Percentiles rank a stretch among this genome's conserved stretches.
These are phyloP conservation scores for Anastrepha ludens DNA, from an alignment of 1,140 invertebrate species.

Conservation along the genomic window DNA sequence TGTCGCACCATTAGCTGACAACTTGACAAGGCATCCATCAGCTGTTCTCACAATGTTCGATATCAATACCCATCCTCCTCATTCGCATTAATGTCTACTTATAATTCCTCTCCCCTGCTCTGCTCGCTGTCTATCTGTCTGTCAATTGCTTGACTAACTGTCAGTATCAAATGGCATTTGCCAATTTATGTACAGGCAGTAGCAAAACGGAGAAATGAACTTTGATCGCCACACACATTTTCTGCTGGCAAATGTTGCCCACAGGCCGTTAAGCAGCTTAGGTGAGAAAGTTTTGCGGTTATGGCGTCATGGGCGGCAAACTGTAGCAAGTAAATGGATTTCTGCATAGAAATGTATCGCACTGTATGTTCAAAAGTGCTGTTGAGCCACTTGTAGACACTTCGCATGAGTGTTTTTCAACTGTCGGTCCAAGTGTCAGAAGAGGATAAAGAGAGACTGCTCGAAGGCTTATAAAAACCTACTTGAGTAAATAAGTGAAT, in stretches of 20 bases:
- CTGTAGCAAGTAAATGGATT: background rate
- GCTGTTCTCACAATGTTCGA: background rate
- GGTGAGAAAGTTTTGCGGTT: background rate
- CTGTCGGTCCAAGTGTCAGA: constrained; percentile 2
- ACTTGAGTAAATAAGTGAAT: background rate
- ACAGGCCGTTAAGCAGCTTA: background rate
- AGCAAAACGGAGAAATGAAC: background rate
- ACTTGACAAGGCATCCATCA: constrained; percentile 26
- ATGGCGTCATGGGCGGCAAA: background rate
- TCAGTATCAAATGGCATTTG: constrained; percentile 19
- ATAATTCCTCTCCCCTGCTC: background rate
- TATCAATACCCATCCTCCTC: background rate
- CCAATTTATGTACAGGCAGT: background rate
- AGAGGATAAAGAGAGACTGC: background rate
- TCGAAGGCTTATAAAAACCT: background rate
- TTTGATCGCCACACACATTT: background rate
- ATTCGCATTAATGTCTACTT: constrained; percentile 15
- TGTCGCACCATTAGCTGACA: background rate
- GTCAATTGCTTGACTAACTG: background rate
- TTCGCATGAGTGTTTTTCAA: constrained; percentile 13
- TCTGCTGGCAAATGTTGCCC: background rate
- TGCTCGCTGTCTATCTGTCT: background rate
- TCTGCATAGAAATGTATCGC: background rate
- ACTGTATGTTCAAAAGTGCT: background rate
- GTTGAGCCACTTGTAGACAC: background rate